phyloP scores from a whole-genome alignment of 2,113 vertebrate genomes.

The Sporophila hypoxantha region DNA sequence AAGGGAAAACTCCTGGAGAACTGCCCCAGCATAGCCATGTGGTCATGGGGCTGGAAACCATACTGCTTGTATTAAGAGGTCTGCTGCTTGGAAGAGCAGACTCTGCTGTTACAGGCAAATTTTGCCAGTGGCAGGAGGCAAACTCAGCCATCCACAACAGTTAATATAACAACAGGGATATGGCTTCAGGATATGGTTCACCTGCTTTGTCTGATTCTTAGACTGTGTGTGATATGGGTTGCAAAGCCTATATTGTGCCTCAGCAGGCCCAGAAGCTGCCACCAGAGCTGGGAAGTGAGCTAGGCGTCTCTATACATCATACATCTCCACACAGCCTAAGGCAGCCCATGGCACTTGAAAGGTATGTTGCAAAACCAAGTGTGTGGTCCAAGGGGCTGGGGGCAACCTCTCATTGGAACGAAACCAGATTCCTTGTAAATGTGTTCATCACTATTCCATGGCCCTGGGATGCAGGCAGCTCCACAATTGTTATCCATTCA shows the following conservation, averaged over 20 bases:
- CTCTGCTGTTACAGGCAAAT: neutral
- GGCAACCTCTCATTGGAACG: neutral
- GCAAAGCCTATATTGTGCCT: neutral
- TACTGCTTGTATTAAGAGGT: neutral
- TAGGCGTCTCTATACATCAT: fast-evolving
- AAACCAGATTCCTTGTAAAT: neutral
- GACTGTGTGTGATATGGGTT: neutral
- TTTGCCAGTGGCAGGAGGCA: neutral
- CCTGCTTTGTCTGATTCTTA: neutral
- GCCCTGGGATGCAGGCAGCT: too few species aligned
- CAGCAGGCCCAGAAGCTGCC: neutral
- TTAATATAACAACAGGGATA: neutral
- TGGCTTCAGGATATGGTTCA: neutral
- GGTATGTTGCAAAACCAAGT: fast-evolving
- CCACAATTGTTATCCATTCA: neutral
- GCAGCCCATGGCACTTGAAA: neutral
- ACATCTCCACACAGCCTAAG: neutral
- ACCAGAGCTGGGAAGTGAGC: neutral
- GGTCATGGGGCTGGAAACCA: neutral
- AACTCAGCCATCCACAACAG: neutral
- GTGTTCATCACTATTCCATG: neutral
- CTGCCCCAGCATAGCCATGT: fast-evolving
- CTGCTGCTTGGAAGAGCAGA: neutral
- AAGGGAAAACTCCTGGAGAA: neutral
- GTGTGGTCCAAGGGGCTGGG: fast-evolving